phyloP scores from a whole-genome alignment of 2,797 vertebrate genomes.

The Schizopygopsis pylzovi region DNA sequence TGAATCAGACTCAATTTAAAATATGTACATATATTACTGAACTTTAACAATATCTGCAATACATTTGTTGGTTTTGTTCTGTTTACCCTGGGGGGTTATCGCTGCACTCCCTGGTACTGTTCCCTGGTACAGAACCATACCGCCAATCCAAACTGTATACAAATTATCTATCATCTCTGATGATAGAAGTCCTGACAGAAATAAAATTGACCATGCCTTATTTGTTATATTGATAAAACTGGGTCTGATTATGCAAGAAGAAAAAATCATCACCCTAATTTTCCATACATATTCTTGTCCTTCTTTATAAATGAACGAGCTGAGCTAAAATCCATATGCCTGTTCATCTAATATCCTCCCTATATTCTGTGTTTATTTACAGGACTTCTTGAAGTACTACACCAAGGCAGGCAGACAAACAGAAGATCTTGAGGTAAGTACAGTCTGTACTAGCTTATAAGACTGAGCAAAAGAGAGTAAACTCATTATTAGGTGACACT shows the following conservation, averaged over 20 bases:
- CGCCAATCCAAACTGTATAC: too few relatives aligned
- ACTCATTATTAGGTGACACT: slow-evolving; percentile 8
- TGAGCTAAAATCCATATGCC: not conserved
- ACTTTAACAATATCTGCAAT: too few relatives aligned
- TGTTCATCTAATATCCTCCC: not conserved
- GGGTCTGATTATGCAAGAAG: not conserved
- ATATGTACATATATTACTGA: too few relatives aligned
- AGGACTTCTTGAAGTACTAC: slow-evolving; percentile 92
- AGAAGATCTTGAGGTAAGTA: slow-evolving; percentile 82
- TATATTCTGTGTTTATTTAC: slow-evolving; percentile 27
- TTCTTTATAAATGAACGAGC: not conserved
- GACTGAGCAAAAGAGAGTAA: not conserved
- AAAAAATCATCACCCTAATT: not conserved
- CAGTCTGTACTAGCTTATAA: not conserved
- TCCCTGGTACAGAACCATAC: too few relatives aligned
- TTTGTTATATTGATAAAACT: not conserved
- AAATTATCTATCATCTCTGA: too few relatives aligned
- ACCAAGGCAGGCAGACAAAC: slow-evolving; percentile 84
- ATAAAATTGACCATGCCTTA: not conserved
- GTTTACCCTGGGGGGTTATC: too few relatives aligned
- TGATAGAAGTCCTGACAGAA: too few relatives aligned
- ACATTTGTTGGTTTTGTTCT: too few relatives aligned
- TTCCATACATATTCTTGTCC: not conserved
- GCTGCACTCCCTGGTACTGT: too few relatives aligned
- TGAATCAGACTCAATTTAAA: too few relatives aligned